Evolutionary conservation across 2,888 invertebrate genomes (phyloP).

Genomic region (Napeogenes inachia): DNA sequence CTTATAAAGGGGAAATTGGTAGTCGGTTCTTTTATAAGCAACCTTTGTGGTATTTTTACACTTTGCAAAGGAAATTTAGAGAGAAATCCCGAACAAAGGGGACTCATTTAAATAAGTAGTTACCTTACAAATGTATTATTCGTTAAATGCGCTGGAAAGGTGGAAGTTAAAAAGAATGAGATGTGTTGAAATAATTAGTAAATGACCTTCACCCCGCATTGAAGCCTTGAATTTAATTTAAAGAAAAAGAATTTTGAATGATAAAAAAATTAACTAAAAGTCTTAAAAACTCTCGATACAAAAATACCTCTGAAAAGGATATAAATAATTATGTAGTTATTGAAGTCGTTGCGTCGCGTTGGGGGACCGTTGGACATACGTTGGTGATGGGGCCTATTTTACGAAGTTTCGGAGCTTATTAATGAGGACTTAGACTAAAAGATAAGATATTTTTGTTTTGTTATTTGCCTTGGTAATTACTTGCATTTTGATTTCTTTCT

Average conservation of each 20-base stretch:
- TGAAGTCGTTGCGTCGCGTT: no score
- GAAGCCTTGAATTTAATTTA: neutral
- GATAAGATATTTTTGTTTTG: no score
- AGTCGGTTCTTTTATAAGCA: constrained; percentile 9
- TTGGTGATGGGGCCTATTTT: no score
- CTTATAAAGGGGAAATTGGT: constrained; percentile 21
- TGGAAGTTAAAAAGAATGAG: constrained; percentile 7
- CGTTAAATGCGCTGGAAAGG: constrained; percentile 4
- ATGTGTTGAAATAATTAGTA: neutral
- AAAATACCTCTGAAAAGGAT: no score
- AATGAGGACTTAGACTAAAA: no score
- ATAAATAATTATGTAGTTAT: no score
- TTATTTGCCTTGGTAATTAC: no score
- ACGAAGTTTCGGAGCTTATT: no score
- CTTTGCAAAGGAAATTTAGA: constrained; percentile 19
- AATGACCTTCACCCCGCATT: constrained; percentile 7
- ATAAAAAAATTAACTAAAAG: neutral
- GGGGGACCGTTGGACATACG: no score
- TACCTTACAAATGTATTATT: constrained; percentile 20
- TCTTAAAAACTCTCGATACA: no score
- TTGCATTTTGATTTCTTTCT: no score
- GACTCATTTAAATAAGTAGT: constrained; percentile 26
- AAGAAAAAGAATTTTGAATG: neutral
- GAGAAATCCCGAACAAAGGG: constrained; percentile 20
- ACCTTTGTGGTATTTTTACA: constrained; percentile 20